Evolutionary conservation across 2,797 vertebrate genomes (phyloP), one percentile per base, ranked within the genome.

Genomic region (Tadarida brasiliensis): DNA sequence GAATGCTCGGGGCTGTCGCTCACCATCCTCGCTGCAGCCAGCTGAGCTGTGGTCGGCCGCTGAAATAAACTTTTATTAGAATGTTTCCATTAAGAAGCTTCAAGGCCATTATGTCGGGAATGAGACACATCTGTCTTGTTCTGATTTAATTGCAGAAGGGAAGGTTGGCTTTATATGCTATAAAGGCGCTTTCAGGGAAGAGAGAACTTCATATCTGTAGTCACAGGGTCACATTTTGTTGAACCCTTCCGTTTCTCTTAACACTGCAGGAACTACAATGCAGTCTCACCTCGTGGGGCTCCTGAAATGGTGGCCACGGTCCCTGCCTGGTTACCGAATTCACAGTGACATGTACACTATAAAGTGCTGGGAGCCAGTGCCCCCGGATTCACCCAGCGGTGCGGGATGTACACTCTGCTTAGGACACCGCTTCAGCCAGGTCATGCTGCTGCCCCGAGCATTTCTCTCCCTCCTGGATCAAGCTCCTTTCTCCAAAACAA

Each of bases 1-100:
- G 44, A 83, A 57, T 16, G 78, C 63, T 83, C 1, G 2, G 56
- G 65, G 73, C 76, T 63, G 54, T 56, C 57, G 70, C 57, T 82
- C 73, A 8, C 39, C 35, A 7, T n/a, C 59, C 73, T 88, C 11
- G 1, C 71, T 24, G 83, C 16, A 93, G 80, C 77, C 84, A 17
- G 12, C 44, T 71, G 49, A 86, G 47, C 47, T 35, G 15, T 84
- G 95, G 95, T 96, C 97, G 94, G 94, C 39, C 16, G 80, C 86
- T 28, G 77, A 97, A 93, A 94, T 96, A 96, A 96, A 96, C 77
- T 96, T 96, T 97, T 97, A 96, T 95, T 90, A 80, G 83, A 96
- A 78, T 82, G 91, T 94, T 96, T 96, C 90, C 94, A 89, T 96
- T 96, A 81, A 74, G 87, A 94, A 88, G 81, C 85, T 77, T 74